These are phyloP conservation scores for Tortrix viridana DNA, from an alignment of 2,888 invertebrate species.

Conservation along the genomic window DNA sequence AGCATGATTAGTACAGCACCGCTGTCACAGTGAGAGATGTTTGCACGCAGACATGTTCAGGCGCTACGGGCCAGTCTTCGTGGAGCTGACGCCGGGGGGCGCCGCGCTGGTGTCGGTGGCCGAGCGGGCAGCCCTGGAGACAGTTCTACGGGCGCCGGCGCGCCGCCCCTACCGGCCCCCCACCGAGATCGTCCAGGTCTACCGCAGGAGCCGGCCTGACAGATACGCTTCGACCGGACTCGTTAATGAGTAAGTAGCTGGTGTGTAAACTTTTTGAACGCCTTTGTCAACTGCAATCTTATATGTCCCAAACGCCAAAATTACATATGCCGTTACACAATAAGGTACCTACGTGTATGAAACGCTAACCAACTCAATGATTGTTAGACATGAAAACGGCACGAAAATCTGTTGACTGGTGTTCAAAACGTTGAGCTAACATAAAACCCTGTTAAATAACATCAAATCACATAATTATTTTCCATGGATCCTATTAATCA, in stretches of 20 bases:
- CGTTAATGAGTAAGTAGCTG: conserved; percentile 90
- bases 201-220: conserved; percentile 89
- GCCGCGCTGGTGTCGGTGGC: conserved; percentile 89
- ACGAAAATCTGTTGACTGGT: no score
- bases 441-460: no score
- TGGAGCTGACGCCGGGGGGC: conserved; percentile 90
- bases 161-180: conserved; percentile 92
- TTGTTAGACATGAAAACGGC: no score
- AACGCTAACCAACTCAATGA: no score
- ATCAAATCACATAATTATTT: no score
- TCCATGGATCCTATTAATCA: no score
- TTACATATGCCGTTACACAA: no score
- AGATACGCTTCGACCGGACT: conserved; percentile 92
- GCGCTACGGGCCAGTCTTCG: conserved; percentile 90
- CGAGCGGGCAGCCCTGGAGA: conserved; percentile 88
- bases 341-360: no score
- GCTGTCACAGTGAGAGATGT: conserved; percentile 59
- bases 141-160: conserved; percentile 88
- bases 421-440: no score
- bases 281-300: not conserved
- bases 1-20: conserved; percentile 43
- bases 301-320: no score
- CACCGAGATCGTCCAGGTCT: conserved; percentile 91
- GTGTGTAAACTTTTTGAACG: conserved; percentile 20
- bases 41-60: conserved; percentile 86